Percentiles rank a stretch among this genome's conserved stretches.
Conservation (phyloP, 1,140 invertebrate genomes). For the Phortica variegata region DNA sequence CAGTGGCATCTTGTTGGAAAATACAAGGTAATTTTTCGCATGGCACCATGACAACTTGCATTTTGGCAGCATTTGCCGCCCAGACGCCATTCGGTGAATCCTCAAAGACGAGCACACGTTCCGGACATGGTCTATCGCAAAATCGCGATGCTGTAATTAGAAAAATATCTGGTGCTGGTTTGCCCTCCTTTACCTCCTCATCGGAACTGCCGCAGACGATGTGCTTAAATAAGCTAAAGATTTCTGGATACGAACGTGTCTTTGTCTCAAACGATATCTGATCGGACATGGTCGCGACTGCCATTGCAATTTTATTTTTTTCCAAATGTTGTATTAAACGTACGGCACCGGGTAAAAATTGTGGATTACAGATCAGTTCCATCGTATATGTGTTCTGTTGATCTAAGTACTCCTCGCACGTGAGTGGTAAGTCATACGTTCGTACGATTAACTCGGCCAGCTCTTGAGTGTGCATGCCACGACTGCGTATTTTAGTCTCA, state of each 20-base stretch:
- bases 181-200: constrained; percentile 79
- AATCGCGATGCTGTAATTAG: constrained; percentile 82
- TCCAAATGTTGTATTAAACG: too few species aligned
- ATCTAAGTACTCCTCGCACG: too few species aligned
- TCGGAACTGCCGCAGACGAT: constrained; percentile 84
- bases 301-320: too few species aligned
- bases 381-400: too few species aligned
- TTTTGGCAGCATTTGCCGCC: constrained; percentile 76
- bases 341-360: too few species aligned
- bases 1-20: constrained; percentile 66
- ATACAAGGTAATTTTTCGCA: constrained; percentile 66
- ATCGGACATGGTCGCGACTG: too few species aligned
- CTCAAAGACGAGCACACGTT: constrained; percentile 87
- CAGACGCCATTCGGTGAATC: constrained; percentile 86
- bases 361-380: too few species aligned
- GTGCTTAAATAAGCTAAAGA: constrained; percentile 77
- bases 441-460: too few species aligned
- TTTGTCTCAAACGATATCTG: constrained; percentile 69
- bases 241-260: constrained; percentile 67
- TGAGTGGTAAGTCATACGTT: too few species aligned
- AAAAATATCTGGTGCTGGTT: constrained; percentile 92
- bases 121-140: constrained; percentile 67
- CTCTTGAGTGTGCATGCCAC: too few species aligned
- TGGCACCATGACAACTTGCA: constrained; percentile 90
- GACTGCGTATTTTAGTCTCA: too few species aligned